Percentiles rank a stretch among this genome's conserved stretches.
Conservation (phyloP, 2,113 vertebrate species). For the Polypterus senegalus region DNA sequence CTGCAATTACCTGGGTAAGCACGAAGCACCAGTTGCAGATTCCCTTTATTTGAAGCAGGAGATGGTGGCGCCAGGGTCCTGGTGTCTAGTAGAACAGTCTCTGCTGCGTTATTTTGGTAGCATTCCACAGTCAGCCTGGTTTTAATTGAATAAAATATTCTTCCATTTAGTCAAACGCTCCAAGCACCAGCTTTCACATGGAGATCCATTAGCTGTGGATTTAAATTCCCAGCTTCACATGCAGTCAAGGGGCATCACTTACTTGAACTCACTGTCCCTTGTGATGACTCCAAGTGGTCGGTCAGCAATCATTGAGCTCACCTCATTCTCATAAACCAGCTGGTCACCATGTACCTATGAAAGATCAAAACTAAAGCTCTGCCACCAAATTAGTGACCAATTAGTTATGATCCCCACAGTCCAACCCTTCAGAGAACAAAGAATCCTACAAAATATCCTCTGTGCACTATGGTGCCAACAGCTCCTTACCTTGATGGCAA, state of each 20-base stretch:
- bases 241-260: not conserved
- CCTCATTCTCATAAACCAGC: conserved; percentile 31
- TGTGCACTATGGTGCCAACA: too few relatives aligned
- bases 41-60: conserved; percentile 22
- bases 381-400: too few relatives aligned
- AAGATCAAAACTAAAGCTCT: too few relatives aligned
- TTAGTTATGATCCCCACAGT: too few relatives aligned
- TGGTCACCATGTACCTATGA: conserved; percentile 26
- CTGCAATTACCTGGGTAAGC: conserved; percentile 30
- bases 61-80: conserved; percentile 12
- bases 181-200: too few relatives aligned
- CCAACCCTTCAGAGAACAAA: too few relatives aligned
- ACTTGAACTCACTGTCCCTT: conserved; percentile 41
- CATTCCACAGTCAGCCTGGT: conserved; percentile 33
- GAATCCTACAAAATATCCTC: too few relatives aligned
- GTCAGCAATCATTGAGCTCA: conserved; percentile 23
- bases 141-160: too few relatives aligned
- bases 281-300: conserved; percentile 25
- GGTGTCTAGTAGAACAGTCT: conserved; percentile 20
- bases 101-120: conserved; percentile 20
- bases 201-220: too few relatives aligned
- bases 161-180: not conserved
- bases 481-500: too few relatives aligned
- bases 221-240: too few relatives aligned
- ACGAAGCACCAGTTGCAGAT: conserved; percentile 34